Percentiles rank a stretch among this genome's conserved stretches.
Evolutionary conservation across 2,797 vertebrate genomes (phyloP).

Genomic region (Girardinus metallicus): DNA sequence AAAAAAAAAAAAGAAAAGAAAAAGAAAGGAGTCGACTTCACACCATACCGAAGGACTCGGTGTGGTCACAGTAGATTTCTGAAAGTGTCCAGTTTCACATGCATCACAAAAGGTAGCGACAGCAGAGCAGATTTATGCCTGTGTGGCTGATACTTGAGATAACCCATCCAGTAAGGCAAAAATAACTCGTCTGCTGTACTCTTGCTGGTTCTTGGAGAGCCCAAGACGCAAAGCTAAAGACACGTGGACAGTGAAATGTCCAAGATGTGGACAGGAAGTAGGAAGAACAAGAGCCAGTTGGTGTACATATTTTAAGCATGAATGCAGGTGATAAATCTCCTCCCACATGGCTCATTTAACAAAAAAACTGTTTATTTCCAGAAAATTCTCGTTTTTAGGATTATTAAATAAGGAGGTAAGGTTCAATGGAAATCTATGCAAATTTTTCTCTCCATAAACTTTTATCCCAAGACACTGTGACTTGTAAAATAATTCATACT

Average conservation of each 20-base stretch:
- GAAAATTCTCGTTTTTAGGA: too few relatives aligned
- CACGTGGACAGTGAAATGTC: not conserved
- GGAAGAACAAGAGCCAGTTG: not conserved
- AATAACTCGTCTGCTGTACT: constrained; percentile 49
- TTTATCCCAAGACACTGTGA: not conserved
- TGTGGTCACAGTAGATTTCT: constrained; percentile 24
- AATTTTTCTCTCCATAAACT: not conserved
- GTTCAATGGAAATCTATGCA: not conserved
- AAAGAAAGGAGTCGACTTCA: constrained; percentile 18
- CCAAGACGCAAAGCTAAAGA: constrained; percentile 24
- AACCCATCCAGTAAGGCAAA: constrained; percentile 41
- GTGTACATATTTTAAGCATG: constrained; percentile 2
- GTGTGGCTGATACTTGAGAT: constrained; percentile 50
- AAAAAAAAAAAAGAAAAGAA: not conserved
- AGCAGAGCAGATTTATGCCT: constrained; percentile 41
- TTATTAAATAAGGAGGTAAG: not conserved
- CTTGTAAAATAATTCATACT: not conserved
- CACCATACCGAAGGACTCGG: constrained; percentile 36
- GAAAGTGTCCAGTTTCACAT: constrained; percentile 26
- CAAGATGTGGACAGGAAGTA: too few relatives aligned
- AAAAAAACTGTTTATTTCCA: too few relatives aligned
- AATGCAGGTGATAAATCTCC: not conserved
- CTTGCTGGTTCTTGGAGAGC: constrained; percentile 30
- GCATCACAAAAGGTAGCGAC: constrained; percentile 44
- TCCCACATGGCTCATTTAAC: too few relatives aligned